Conservation (phyloP, 2,113 vertebrate genomes). For the Rutilus rutilus region DNA sequence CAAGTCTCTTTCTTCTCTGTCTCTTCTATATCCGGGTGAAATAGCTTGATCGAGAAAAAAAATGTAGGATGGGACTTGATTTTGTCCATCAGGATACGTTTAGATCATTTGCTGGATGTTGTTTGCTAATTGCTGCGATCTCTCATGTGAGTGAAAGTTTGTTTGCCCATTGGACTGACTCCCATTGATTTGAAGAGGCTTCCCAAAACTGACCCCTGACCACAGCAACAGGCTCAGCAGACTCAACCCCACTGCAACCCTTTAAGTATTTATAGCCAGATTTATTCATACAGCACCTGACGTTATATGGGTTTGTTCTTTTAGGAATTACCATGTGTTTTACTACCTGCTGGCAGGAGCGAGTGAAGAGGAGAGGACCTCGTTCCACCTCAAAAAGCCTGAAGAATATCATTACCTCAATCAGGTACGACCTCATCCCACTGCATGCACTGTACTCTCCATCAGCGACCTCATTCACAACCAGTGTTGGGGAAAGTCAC, state of each 20-base stretch:
- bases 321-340: constrained; percentile 98
- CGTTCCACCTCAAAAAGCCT: constrained; percentile 93
- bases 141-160: too few relatives aligned
- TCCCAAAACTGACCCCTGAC: constrained; percentile 46
- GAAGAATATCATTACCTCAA: constrained; percentile 98
- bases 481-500: background rate
- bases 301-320: constrained; percentile 40
- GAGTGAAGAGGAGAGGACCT: constrained; percentile 90
- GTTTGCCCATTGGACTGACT: too few relatives aligned
- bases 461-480: background rate
- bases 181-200: too few relatives aligned
- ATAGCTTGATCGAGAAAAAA: too few relatives aligned
- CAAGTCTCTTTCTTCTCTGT: too few relatives aligned
- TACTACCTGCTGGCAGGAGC: constrained; percentile 98
- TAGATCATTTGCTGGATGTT: too few relatives aligned
- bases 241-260: background rate
- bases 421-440: constrained; percentile 80
- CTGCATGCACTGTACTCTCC: background rate
- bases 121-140: too few relatives aligned
- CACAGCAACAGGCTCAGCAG: constrained; percentile 13
- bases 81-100: too few relatives aligned
- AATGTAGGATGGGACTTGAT: too few relatives aligned
- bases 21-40: too few relatives aligned
- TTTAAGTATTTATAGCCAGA: background rate
- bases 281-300: background rate